A percentile compares a stretch with the other conserved stretches of the same genome.
Conservation (phyloP, 2,113 vertebrate genomes). For the Myiozetetes cayanensis region DNA sequence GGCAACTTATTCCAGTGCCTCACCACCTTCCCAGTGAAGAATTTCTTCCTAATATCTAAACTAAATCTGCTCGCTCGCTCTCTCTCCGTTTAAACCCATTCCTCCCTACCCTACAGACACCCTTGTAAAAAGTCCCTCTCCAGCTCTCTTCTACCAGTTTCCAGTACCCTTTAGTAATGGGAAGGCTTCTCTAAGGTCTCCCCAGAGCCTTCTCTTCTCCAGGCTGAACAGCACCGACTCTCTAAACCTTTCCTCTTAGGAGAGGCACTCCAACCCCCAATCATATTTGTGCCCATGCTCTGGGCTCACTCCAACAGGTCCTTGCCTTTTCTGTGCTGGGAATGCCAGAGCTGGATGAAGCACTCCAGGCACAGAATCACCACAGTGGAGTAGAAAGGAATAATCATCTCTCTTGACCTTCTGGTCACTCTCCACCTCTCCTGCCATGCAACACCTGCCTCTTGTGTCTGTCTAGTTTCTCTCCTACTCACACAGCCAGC, state of each 20-base stretch:
- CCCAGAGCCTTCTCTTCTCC: neutral
- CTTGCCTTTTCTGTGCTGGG: neutral
- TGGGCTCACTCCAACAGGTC: neutral
- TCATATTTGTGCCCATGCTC: neutral
- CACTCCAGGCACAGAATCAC: neutral
- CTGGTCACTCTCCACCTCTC: accelerated
- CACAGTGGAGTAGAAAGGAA: no score
- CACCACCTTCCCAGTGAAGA: neutral
- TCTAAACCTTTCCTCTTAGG: neutral
- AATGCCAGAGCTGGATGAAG: neutral
- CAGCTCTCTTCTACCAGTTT: neutral
- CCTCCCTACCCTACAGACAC: neutral
- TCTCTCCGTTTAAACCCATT: neutral
- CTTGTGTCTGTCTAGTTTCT: accelerated
- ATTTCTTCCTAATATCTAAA: neutral
- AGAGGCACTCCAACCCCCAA: neutral
- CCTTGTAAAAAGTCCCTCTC: neutral
- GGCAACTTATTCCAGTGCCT: neutral
- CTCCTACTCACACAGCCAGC: accelerated
- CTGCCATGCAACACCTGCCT: accelerated
- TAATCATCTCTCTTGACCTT: no score
- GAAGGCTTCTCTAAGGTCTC: neutral
- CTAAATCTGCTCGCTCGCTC: neutral
- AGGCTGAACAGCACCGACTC: neutral
- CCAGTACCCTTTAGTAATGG: neutral